Evolutionary conservation across 2,888 invertebrate genomes (phyloP).

Genomic region (Megalurothrips usitatus): DNA sequence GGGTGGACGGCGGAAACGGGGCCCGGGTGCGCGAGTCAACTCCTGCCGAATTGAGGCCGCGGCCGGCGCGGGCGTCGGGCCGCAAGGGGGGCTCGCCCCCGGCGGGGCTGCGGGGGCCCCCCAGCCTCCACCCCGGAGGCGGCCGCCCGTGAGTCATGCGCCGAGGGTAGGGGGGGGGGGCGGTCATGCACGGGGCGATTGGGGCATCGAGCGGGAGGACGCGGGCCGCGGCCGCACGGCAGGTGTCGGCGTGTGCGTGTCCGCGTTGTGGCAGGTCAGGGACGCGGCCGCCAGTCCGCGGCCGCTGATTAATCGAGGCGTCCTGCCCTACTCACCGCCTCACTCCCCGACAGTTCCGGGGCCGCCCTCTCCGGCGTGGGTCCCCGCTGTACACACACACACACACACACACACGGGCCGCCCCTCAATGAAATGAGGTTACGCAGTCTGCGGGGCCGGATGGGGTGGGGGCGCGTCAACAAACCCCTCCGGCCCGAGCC

Average conservation of each 20-base stretch:
- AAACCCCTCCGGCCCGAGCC: background rate
- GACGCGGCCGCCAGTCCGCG: no score
- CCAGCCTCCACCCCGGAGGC: no score
- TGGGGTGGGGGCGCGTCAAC: constrained; percentile 1
- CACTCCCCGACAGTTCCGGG: no score
- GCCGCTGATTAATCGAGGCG: no score
- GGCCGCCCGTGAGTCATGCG: no score
- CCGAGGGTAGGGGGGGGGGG: background rate
- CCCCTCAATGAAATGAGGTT: constrained; percentile 1
- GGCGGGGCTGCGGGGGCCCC: no score
- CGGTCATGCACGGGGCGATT: background rate
- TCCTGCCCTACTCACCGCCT: no score
- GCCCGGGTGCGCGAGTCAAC: background rate
- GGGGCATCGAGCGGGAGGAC: background rate
- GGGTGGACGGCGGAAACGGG: background rate
- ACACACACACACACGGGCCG: background rate
- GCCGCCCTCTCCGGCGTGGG: no score
- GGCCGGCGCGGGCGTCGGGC: background rate
- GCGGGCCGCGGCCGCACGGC: background rate
- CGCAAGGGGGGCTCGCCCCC: no score
- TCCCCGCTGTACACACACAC: no score
- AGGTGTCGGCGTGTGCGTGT: background rate
- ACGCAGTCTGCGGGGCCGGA: background rate
- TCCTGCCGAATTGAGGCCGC: background rate
- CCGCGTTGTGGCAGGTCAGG: no score